Base-by-base conservation (phyloP, 2,888 invertebrate species). In the Rhagonycha lutea region DNA sequence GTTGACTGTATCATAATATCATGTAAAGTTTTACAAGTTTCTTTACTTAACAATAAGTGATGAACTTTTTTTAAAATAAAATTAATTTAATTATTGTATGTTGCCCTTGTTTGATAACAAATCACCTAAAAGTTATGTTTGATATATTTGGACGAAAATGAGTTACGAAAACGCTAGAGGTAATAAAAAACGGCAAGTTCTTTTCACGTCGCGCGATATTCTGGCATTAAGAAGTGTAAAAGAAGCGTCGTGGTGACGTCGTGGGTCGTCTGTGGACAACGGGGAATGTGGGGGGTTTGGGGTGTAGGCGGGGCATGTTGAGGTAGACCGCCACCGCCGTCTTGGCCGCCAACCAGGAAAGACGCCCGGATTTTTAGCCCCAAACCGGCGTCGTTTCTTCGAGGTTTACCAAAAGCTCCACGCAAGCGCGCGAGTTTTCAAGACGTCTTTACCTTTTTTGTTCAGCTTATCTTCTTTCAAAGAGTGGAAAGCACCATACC, bases 321-420 rank as follows among this genome's bases (percentile, higher is more conserved):
- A 88, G 88, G 88, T 88, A 87, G 87, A 88, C 88, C 88, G 88
- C 87, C 87, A 87, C 87, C 87, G 86, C 87, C 86, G 87, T 86
- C 86, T 83, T 82, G 83, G 88, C 88, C 88, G 85, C 88, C 88
- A 88, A 88, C 88, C 88, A 88, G 88, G 88, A 88, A 88, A 88
- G 88, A 88, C 88, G 88, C 86, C 78, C 86, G 87, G 88, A 88
- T 88, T 88, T 88, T 88, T 88, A 87, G 87, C 88, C 88, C 87
- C 88, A 88, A 87, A 88, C 88, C 88, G 87, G 86, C 87, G 87
- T 87, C 87, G 87, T 88, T 88, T 88, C 88, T 87, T 88, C 88
- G 88, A 88, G 88, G 88, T 88, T 88, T 88, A 88, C 88, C 88
- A 86, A 85, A 85, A 85, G 82, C 82, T 83, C 83, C 83, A 84